Percentiles rank a stretch among this genome's conserved stretches.
Evolutionary conservation across 1,140 invertebrate genomes (phyloP).

Genomic region (Halictus rubicundus): DNA sequence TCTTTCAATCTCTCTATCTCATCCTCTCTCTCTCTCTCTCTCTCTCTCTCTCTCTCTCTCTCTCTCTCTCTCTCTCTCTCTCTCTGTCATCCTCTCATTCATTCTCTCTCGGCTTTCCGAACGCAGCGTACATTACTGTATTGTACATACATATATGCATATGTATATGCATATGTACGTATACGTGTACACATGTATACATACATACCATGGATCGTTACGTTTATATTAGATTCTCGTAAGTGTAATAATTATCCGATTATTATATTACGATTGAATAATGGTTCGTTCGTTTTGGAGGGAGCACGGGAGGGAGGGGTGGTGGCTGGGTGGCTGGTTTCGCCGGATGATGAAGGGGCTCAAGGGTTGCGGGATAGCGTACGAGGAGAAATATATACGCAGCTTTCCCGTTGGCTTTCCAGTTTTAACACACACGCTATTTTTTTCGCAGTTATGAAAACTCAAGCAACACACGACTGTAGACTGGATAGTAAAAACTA

Average conservation of each 20-base stretch:
- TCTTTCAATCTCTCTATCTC: not conserved
- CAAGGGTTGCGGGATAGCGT: slow-evolving; percentile 25
- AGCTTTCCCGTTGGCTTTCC: slow-evolving; percentile 38
- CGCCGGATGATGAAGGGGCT: not conserved
- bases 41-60: not conserved
- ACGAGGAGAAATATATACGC: slow-evolving; percentile 43
- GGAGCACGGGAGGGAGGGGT: not conserved
- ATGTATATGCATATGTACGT: slow-evolving; percentile 5
- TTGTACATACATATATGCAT: slow-evolving; percentile 44
- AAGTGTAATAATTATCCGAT: slow-evolving; percentile 63
- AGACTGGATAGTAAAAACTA: slow-evolving; percentile 70
- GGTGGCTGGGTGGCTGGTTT: not conserved
- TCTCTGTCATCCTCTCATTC: too few species aligned
- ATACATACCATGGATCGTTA: slow-evolving; percentile 62
- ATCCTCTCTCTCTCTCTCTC: not conserved
- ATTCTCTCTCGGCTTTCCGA: slow-evolving; percentile 19
- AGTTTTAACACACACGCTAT: slow-evolving; percentile 68
- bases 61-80: not conserved
- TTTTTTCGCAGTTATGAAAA: slow-evolving; percentile 68
- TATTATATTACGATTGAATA: slow-evolving; percentile 63
- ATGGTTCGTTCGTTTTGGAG: slow-evolving; percentile 33
- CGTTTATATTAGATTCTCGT: slow-evolving; percentile 63
- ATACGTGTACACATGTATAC: slow-evolving; percentile 33
- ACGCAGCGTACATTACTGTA: slow-evolving; percentile 34
- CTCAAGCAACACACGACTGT: slow-evolving; percentile 74